Conservation (phyloP, 2,113 vertebrate species). For the Sorex fumeus region DNA sequence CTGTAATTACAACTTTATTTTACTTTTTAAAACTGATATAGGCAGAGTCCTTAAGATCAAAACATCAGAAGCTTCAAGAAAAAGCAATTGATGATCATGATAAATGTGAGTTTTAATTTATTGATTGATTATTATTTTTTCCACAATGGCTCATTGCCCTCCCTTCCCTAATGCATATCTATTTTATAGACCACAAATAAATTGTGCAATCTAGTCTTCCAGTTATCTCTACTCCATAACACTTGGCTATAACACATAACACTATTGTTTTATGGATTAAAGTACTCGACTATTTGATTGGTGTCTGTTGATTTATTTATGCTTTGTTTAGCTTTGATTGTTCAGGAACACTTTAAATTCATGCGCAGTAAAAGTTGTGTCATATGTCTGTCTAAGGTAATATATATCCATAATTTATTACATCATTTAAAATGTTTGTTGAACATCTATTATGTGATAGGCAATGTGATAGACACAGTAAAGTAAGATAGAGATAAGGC, state of each 20-base stretch:
- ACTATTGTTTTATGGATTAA: conserved; percentile 23
- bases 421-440: background rate
- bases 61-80: conserved; percentile 93
- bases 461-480: background rate
- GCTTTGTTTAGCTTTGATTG: background rate
- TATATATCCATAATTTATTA: background rate
- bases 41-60: conserved; percentile 93
- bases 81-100: conserved; percentile 95
- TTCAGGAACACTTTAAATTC: background rate
- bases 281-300: background rate
- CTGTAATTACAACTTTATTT: conserved; percentile 64
- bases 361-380: background rate
- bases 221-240: background rate
- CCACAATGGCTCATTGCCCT: background rate
- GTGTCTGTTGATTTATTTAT: background rate
- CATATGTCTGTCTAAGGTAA: background rate
- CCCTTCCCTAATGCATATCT: background rate
- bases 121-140: background rate
- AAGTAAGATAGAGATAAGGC: background rate
- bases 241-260: background rate
- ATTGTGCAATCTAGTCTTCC: background rate
- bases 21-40: conserved; percentile 78
- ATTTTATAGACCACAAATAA: background rate
- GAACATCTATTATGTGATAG: background rate
- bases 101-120: conserved; percentile 87